Evolutionary conservation across 37 sponge, comb jelly and placozoan species (phyloP), one percentile per base, ranked within the genome.

Genomic region (Dysidea cf. avara): DNA sequence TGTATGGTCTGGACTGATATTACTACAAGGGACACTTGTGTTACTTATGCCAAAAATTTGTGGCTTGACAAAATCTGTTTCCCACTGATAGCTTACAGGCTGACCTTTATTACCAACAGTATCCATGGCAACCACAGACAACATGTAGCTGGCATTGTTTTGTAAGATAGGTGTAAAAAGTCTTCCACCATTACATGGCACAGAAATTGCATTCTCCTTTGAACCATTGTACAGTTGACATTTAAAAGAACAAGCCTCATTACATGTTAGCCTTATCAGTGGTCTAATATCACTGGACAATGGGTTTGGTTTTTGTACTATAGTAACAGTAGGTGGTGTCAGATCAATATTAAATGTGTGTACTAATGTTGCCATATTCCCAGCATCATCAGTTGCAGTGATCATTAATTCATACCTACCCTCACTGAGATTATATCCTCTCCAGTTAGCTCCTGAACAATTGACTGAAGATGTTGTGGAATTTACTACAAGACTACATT

Each of bases 121-220:
- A 63, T 80, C 81, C 25, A 65, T 71, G 14, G 72, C 72, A 20
- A 50, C 36, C 18, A 80, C 81, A 18, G 53, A 24, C 11, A 80
- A 71, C 1, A 30, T 20, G 33, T 74, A 74, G 9, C 14, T 22
- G 3, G 17, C 49, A 32, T 43, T 38, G 9, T 59, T 61, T 22
- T 61, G 20, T 13, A 74, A 34, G 2, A 51, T 46, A 43, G 49
- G 52, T n/a, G 75, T 74, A 3, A 20, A 13, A 74, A 74, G 61
- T 21, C 25, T 12, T 5, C 75, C 51, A 2, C 26, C 6, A 7
- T 61, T 61, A 40, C 75, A 74, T 21, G 61, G 47, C 4, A 13
- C 5, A n/a, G 5, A 12, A 6, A 32, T 7, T 43, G 6, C 4
- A 21, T 9, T 20, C 22, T 13, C 20, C 40, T 46, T 67, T 24